Conservation (phyloP, 2,113 vertebrate genomes). For the Gadus chalcogrammus region DNA sequence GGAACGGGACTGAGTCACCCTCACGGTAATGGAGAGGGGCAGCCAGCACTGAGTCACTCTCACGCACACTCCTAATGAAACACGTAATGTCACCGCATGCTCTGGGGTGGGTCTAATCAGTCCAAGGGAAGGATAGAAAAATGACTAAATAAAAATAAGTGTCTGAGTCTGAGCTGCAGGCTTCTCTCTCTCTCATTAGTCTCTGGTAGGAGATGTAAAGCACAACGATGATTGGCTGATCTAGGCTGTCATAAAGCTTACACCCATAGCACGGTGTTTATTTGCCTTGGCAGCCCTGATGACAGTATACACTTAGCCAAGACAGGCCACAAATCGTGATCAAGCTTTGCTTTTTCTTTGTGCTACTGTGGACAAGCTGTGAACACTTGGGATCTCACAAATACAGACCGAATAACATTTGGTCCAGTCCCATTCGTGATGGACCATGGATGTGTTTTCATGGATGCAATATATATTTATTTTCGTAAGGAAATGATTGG, state of each 20-base stretch:
- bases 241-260: neutral
- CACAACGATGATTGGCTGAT: neutral
- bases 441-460: no score
- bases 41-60: constrained; percentile 53
- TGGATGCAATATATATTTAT: no score
- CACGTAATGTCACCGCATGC: constrained; percentile 44
- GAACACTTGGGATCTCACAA: no score
- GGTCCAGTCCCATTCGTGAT: no score
- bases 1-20: constrained; percentile 62
- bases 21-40: constrained; percentile 50
- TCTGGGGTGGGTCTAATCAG: constrained; percentile 31
- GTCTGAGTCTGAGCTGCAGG: constrained; percentile 23
- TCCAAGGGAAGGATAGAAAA: constrained; percentile 37
- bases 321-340: no score
- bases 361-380: no score
- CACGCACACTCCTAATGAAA: constrained; percentile 44
- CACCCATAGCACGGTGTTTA: neutral
- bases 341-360: no score
- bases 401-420: no score
- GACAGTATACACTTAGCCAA: no score
- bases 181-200: neutral
- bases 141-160: constrained; percentile 9
- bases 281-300: neutral
- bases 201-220: neutral
- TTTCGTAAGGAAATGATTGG: no score